A percentile compares a stretch with the other conserved stretches of the same genome.
Conservation (phyloP, 2,113 vertebrate genomes). For the Prunella fulvescens region DNA sequence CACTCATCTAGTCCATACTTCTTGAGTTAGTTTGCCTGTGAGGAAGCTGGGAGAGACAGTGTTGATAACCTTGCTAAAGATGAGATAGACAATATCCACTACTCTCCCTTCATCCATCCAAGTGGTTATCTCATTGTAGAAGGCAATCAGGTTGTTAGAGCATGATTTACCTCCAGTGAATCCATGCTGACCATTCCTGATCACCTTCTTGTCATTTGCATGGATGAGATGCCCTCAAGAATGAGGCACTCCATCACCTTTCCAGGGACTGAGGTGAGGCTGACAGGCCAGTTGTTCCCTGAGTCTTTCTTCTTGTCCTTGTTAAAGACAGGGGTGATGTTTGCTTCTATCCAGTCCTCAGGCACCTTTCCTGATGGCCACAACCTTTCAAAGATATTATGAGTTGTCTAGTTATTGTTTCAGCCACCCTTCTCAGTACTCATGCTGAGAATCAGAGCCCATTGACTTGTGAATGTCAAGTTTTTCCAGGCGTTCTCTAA, state of each 20-base stretch:
- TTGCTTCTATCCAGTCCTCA: not conserved
- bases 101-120: not conserved
- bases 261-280: not conserved
- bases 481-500: not conserved
- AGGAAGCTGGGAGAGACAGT: not conserved
- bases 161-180: not conserved
- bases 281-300: not conserved
- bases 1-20: not conserved
- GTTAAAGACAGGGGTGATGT: rapidly evolving
- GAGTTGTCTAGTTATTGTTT: not conserved
- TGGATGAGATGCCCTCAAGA: not conserved
- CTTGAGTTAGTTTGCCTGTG: not conserved
- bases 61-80: not conserved
- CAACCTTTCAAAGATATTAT: not conserved
- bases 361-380: not conserved
- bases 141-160: not conserved
- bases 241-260: not conserved
- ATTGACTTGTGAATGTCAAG: not conserved
- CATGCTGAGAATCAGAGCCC: not conserved
- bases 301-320: not conserved
- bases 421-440: not conserved
- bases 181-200: not conserved
- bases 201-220: too few relatives aligned
- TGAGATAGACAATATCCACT: rapidly evolving
- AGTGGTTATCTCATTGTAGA: not conserved